Evolutionary conservation across 2,113 vertebrate genomes (phyloP).

Genomic region (Polypterus bichir): DNA sequence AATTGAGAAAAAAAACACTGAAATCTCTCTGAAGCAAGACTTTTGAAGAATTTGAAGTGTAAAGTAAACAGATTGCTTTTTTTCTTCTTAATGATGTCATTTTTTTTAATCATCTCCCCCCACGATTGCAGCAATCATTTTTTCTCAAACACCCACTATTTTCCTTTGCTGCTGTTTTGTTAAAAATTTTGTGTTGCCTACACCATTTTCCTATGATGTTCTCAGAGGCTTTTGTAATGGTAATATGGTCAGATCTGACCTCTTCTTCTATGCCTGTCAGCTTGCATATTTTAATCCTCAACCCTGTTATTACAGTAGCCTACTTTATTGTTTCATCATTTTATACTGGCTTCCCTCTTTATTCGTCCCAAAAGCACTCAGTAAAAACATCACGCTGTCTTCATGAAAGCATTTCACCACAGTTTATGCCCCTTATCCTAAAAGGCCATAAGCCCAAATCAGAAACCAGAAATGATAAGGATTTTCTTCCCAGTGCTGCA

Average conservation of each 20-base stretch:
- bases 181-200: no score
- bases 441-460: slow-evolving; percentile 21
- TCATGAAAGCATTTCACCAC: background rate
- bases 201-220: no score
- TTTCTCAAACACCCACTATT: no score
- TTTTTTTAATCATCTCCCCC: no score
- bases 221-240: slow-evolving; percentile 30
- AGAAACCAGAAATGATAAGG: slow-evolving; percentile 15
- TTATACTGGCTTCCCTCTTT: slow-evolving; percentile 36
- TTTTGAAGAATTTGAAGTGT: no score
- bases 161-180: no score
- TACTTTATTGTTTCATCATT: slow-evolving; percentile 46
- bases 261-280: slow-evolving; percentile 47
- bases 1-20: no score
- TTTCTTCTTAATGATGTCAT: no score
- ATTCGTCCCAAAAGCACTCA: slow-evolving; percentile 26
- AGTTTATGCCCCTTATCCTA: slow-evolving; percentile 1
- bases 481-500: slow-evolving; percentile 28
- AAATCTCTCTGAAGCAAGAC: no score
- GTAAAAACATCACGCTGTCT: background rate
- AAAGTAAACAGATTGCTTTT: no score
- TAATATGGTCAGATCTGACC: slow-evolving; percentile 37
- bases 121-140: no score
- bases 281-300: slow-evolving; percentile 40
- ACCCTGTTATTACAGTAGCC: slow-evolving; percentile 42